Evolutionary conservation across 2,797 vertebrate genomes (phyloP).

Genomic region (Leuciscus waleckii): DNA sequence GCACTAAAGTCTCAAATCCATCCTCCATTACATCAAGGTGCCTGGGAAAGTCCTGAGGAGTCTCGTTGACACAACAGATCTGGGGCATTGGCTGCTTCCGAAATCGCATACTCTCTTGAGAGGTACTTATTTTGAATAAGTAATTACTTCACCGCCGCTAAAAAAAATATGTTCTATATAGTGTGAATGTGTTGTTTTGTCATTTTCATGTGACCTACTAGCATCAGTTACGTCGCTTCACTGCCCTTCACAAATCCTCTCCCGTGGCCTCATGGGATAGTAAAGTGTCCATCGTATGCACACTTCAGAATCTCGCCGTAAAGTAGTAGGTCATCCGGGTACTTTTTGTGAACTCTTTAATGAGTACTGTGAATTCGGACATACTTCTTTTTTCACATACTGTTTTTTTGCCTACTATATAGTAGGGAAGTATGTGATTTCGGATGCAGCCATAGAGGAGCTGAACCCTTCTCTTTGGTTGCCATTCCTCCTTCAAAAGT

Average conservation of each 20-base stretch:
- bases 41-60: slow-evolving; percentile 49
- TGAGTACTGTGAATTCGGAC: not conserved
- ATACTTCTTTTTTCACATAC: too few species aligned
- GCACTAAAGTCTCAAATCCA: slow-evolving; percentile 76
- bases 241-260: not conserved
- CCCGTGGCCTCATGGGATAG: not conserved
- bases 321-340: not conserved
- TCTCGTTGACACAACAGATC: slow-evolving; percentile 18
- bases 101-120: not conserved
- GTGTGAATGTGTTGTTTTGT: too few species aligned
- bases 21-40: slow-evolving; percentile 56
- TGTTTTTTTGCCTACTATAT: not conserved
- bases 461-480: slow-evolving; percentile 7
- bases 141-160: not conserved
- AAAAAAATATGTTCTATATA: not conserved
- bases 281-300: not conserved
- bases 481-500: slow-evolving; percentile 18
- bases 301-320: too few species aligned
- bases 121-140: not conserved
- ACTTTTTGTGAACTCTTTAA: not conserved
- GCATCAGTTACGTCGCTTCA: too few species aligned
- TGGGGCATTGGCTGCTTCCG: not conserved
- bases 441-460: not conserved
- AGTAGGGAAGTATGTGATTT: not conserved
- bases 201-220: too few species aligned